A percentile compares a stretch with the other conserved stretches of the same genome.
Evolutionary conservation across 2,113 vertebrate species (phyloP).

Genomic region (Antechinus flavipes): DNA sequence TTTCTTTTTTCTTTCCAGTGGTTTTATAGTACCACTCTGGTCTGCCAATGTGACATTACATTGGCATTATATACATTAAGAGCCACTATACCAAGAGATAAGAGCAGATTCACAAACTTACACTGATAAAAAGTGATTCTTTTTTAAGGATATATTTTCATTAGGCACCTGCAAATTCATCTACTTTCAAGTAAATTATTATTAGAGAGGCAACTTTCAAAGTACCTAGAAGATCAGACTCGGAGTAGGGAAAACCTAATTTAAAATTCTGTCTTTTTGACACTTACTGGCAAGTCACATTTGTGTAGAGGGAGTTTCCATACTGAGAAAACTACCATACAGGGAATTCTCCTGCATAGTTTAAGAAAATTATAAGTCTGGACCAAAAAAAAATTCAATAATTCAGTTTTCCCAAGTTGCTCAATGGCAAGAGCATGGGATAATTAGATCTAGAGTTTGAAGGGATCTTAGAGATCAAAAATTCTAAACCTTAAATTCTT

Average conservation of each 20-base stretch:
- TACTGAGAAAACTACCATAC: neutral
- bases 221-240: neutral
- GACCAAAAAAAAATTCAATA: neutral
- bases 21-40: neutral
- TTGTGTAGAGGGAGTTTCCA: neutral
- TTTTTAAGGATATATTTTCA: neutral
- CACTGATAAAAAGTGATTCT: neutral
- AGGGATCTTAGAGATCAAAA: neutral
- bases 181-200: conserved; percentile 55
- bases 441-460: neutral
- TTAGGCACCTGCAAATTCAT: conserved; percentile 38
- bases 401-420: conserved; percentile 42
- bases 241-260: neutral
- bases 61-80: conserved; percentile 69
- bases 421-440: conserved; percentile 42
- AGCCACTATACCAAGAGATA: conserved; percentile 90
- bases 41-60: neutral
- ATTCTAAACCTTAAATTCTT: neutral
- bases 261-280: neutral
- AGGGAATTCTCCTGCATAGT: neutral
- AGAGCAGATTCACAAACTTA: conserved; percentile 54
- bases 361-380: neutral
- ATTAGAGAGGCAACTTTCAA: neutral
- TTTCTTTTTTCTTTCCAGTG: neutral
- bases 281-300: neutral